phyloP scores from a whole-genome alignment of 2,113 vertebrate species.

The Misgurnus anguillicaudatus region DNA sequence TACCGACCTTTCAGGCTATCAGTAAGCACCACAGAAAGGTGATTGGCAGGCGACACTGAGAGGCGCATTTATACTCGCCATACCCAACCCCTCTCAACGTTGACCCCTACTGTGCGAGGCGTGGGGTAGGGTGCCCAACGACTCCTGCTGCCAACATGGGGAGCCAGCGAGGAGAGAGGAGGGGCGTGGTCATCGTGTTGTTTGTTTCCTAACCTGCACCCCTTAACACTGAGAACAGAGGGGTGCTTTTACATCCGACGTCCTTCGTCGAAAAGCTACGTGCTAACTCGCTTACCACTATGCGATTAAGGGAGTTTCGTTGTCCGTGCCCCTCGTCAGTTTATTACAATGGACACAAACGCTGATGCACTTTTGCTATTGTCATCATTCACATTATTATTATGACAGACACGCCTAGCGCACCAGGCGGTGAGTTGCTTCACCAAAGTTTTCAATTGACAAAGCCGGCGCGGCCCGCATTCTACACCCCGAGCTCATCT shows the following conservation, averaged over 20 bases:
- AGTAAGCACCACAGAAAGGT: slow-evolving; percentile 72
- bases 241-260: slow-evolving; percentile 5
- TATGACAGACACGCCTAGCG: slow-evolving; percentile 28
- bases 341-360: slow-evolving; percentile 19
- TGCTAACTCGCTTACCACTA: not conserved
- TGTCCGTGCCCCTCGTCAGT: slow-evolving; percentile 3
- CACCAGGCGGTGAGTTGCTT: slow-evolving; percentile 11
- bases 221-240: slow-evolving; percentile 10
- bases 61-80: slow-evolving; percentile 15
- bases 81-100: slow-evolving; percentile 67
- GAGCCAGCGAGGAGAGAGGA: slow-evolving; percentile 15
- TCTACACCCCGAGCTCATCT: not conserved
- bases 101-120: slow-evolving; percentile 81
- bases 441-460: slow-evolving; percentile 13
- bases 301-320: not conserved
- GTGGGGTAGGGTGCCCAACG: slow-evolving; percentile 73
- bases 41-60: slow-evolving; percentile 39
- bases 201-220: slow-evolving; percentile 29
- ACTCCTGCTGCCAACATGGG: slow-evolving; percentile 7
- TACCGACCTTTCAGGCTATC: slow-evolving; percentile 71
- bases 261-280: not conserved
- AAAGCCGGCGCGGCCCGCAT: slow-evolving; percentile 18
- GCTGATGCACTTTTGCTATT: slow-evolving; percentile 20
- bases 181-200: slow-evolving; percentile 63
- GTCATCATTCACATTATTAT: slow-evolving; percentile 24